Evolutionary conservation across 2,888 invertebrate species (phyloP), one percentile per base, ranked within the genome.

Genomic region (Cryptocephalus primarius): DNA sequence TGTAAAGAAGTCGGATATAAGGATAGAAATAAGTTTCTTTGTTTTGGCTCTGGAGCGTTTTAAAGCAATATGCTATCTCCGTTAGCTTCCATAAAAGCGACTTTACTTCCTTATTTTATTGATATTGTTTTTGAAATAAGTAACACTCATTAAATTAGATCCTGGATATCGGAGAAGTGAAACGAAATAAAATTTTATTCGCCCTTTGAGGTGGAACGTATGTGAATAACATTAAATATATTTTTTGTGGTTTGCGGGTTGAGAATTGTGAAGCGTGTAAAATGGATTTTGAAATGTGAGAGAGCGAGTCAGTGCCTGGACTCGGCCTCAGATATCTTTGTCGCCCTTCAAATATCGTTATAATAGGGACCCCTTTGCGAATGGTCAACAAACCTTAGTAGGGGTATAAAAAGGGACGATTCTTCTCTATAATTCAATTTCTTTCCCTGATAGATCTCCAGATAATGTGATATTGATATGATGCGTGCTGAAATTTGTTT

Each of bases 381-480:
- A 63, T 63, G 67, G 67, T 67, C 66, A 67, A 63, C 60, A 61
- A 57, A 60, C 58, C 60, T 59, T 57, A 61, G 62, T 62, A 65
- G 45, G 66, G 44, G 66, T 66, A 66, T 66, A 64, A 68, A 67
- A 63, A 61, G 60, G 56, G 62, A 59, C 58, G 58, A 51, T 45
- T 60, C 60, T 60, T 57, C 53, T 51, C 66, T 63, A 66, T 66
- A 69, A 68, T 68, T 69, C 66, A 68, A 69, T 69, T 69, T 64
- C 63, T 64, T 64, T 63, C 61, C 56, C 60, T 65, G 66, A 69
- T 68, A 66, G 67, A 68, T 68, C 63, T 63, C 55, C 60, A 11
- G 31, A 56, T 66, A 66, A 68, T 65, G 64, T 60, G 66, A 69
- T 66, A 66, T 68, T 68, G 68, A 69, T 68, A 68, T 67, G 66